Percentiles rank a stretch among this genome's conserved stretches.
These are phyloP conservation scores for Anguilla anguilla DNA, from an alignment of 2,797 vertebrate genomes.

Conservation along the genomic window DNA sequence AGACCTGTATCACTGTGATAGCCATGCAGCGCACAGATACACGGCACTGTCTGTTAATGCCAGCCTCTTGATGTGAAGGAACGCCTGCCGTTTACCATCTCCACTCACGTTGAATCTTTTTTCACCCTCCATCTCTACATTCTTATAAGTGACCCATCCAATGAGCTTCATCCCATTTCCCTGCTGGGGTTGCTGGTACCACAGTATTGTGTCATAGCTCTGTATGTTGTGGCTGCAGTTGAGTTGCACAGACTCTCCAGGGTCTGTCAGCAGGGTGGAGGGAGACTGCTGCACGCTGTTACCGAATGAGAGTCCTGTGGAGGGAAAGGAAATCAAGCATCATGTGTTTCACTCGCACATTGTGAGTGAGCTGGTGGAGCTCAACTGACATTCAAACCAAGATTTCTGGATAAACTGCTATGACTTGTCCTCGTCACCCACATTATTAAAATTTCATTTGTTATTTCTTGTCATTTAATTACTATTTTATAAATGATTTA, in stretches of 20 bases:
- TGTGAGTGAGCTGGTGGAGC: background rate
- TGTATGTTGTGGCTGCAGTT: conserved; percentile 48
- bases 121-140: background rate
- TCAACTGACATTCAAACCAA: background rate
- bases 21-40: too few relatives aligned
- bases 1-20: too few relatives aligned
- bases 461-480: background rate
- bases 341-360: background rate
- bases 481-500: background rate
- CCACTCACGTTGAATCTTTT: too few relatives aligned
- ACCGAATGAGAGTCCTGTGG: background rate
- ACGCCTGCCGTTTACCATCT: too few relatives aligned
- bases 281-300: conserved; percentile 30
- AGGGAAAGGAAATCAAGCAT: background rate
- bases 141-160: background rate
- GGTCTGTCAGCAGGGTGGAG: background rate
- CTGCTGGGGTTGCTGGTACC: conserved; percentile 52
- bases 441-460: background rate
- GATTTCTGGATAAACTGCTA: too few relatives aligned
- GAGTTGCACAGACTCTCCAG: conserved; percentile 36
- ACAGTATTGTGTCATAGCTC: conserved; percentile 31
- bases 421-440: too few relatives aligned
- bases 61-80: too few relatives aligned
- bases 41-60: too few relatives aligned
- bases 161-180: conserved; percentile 47